Base-by-base conservation (phyloP, 2,113 vertebrate species). In the Corapipo altera region DNA sequence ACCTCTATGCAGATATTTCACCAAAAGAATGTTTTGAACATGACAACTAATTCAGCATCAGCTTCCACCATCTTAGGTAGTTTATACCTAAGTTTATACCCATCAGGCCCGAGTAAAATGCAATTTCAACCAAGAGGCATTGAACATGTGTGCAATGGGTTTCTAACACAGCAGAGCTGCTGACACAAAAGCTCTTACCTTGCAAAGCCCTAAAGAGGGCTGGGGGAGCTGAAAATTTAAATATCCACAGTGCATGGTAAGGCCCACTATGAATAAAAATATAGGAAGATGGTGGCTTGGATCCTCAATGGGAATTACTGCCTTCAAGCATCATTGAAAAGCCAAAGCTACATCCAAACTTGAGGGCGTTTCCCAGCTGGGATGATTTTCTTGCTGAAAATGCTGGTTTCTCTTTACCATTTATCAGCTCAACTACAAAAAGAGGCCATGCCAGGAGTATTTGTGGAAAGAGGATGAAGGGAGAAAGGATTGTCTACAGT, bases 381-480 rank as follows among this genome's bases (percentile, higher is more conserved):
- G 10, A 16, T 33, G 41, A 46, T 64, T 81, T 35, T 7, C 62
- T 48, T 76, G 30, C 27, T 61, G 35, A 82, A 90, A 86, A 72
- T 33, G 30, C 15, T 43, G 8, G 15, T 65, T 76, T 59, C 19
- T 49, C 5, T 35, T 65, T 72, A 37, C 15, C 21, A 11, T 55
- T 51, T 12, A 12, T 3, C 51, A 61, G 4, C 39, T 65, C 26
- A 51, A 24, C 4, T 67, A 12, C 32, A 8, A 4, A 49, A 39
- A 55, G 74, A 84, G 49, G 76, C 20, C 18, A 61, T 55, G 13
- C 8, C 24, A 58, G 2, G 1, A 46, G 1, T 13, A 77, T 33
- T 76, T 3, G 0, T 26, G 8, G 8, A 59, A 73, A 55, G 12
- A 8, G 2, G 4, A 4, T 57, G 49, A 12, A n/a, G 10, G 7